A percentile compares a stretch with the other conserved stretches of the same genome.
Conservation (phyloP, 2,113 vertebrate species). For the Vulpes ferrilata region DNA sequence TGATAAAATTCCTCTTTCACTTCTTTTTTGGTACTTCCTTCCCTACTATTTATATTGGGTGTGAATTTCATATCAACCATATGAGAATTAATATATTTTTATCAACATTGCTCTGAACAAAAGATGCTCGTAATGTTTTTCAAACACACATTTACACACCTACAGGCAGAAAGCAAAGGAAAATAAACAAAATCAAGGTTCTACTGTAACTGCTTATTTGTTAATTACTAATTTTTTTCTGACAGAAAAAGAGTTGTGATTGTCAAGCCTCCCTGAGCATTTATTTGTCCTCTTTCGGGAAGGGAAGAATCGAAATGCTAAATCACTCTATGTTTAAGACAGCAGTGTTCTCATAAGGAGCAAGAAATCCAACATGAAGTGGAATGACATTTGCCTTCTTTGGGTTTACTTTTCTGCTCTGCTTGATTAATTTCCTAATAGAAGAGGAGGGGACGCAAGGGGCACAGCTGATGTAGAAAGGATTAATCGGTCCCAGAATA, state of each 20-base stretch:
- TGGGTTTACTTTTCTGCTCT: constrained; percentile 18
- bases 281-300: background rate
- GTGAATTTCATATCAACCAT: background rate
- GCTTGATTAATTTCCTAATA: background rate
- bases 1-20: background rate
- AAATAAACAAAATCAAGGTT: constrained; percentile 8
- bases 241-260: background rate
- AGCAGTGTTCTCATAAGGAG: constrained; percentile 13
- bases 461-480: background rate
- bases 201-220: background rate
- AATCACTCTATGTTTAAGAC: constrained; percentile 4
- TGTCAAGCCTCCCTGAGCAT: background rate
- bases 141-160: background rate
- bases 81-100: constrained; percentile 6
- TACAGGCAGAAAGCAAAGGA: background rate
- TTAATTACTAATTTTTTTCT: constrained; percentile 31
- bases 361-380: background rate
- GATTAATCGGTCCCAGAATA: background rate
- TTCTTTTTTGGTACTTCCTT: background rate
- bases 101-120: constrained; percentile 11
- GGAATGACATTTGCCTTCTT: constrained; percentile 39
- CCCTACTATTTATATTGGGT: background rate
- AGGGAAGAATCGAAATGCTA: background rate
- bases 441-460: background rate
- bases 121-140: constrained; percentile 42